Evolutionary conservation across 53 echinoderm and acorn worm species (phyloP), one percentile per base, ranked within the genome.

Genomic region (Glandiceps talaboti): DNA sequence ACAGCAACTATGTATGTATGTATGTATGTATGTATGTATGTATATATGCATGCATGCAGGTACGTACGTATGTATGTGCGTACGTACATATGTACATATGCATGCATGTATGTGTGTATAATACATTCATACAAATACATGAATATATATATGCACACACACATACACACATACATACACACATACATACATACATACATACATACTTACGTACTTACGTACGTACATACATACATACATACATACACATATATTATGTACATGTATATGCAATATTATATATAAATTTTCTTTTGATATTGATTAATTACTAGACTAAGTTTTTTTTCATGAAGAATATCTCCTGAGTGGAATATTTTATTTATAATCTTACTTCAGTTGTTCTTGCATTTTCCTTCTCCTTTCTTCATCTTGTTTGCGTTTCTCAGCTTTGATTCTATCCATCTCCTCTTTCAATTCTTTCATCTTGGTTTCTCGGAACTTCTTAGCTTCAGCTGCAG

Each of bases 381-480:
- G 87, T 72, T 93, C 86, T 30, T 91, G 81, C 89, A 91, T 91
- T 86, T 91, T 97, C 29, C 79, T 82, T 30, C 87, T 83, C 32
- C 99, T 86, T 14, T 91, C 93, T 20, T 85, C 93, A 75, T 97
- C 99, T 75, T 92, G 85, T 81, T 80, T 89, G 79, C 31, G 83
- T 79, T 97, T 97, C 79, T 97, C 99, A 0, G 91, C 89, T 79
- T 97, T 97, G 89, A 97, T 80, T 74, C 86, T 80, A 1, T 93
- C 87, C 20, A 97, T 86, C 32, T 93, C 93, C 29, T 80, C 74
- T 33, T 93, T 87, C 88, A 89, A 87, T 82, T 97, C 88, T n/a
- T 81, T 87, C 80, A 97, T 88, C 85, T 91, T 97, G 78, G 74
- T 91, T 87, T 97, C 88, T 31, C 92, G 82, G 91, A 92, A 96